Base-by-base conservation (phyloP, 2,888 invertebrate genomes). In the Zhuqinia jingwanae region DNA sequence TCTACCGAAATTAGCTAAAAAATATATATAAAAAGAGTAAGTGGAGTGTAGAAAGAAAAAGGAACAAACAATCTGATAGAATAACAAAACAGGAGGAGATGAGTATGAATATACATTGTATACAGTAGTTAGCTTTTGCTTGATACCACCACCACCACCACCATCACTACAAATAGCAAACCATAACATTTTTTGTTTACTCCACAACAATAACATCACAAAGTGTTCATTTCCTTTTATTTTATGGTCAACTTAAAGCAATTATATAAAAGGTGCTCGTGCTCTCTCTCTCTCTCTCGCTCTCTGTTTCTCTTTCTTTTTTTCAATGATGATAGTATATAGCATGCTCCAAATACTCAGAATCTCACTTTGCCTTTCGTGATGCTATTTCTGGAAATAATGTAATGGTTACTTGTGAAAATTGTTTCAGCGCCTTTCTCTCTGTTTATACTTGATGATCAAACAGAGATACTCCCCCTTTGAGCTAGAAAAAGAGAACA, bases 161-260 rank as follows among this genome's bases (percentile, higher is more conserved):
- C 36, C 36, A 36, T 36, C 36, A 22, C 17, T n/a, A 15, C 6
- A 15, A 25, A 65, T 10, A 65, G 58, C 30, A 22, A 65, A 36
- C 5, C 36, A 36, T 6, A 36, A 36, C 36, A 36, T 27, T 36
- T 50, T 76, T 58, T 76, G 76, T 56, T 76, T 36, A 47, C 42
- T 76, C 25, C n/a, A 73, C 73, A 73, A 73, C 73, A 73, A 27
- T 73, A 53, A 53, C 73, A 53, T 27, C 27, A 53, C 22, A 53
- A 73, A 76, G 58, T 58, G 58, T 42, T 76, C 58, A 50, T 76
- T 76, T 58, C 76, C 76, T 76, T 76, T 76, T 76, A 76, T 82
- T 73, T 82, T 56, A 60, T 82, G 75, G 82, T 75, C 82, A 73
- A 75, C 73, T 82, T 82, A 42, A 70, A 75, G 27, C 75, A 82